Conservation (phyloP, 2,797 vertebrate genomes). For the Poliocrania exsul region DNA sequence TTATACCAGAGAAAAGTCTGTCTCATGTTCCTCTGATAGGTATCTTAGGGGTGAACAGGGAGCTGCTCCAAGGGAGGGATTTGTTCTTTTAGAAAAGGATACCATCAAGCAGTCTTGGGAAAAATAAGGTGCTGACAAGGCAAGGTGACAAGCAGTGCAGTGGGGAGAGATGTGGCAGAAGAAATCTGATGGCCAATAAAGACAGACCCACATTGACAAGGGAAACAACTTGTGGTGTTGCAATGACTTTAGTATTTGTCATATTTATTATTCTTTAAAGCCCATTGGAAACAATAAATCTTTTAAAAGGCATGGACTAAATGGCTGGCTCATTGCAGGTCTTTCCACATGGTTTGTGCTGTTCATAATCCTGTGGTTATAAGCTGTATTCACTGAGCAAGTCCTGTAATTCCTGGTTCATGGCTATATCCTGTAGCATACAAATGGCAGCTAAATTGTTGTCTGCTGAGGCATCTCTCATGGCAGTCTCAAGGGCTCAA, state of each 20-base stretch:
- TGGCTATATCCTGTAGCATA: background rate
- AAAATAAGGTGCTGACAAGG: background rate
- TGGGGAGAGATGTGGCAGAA: background rate
- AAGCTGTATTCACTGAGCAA: background rate
- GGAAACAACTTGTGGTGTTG: background rate
- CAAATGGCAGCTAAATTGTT: background rate
- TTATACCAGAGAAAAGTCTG: background rate
- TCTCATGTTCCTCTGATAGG: background rate
- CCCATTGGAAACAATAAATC: background rate
- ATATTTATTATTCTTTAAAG: background rate
- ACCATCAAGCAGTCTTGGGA: background rate
- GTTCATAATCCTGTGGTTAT: constrained; percentile 18
- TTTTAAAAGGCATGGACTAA: background rate
- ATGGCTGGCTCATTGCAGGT: background rate
- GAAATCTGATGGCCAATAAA: background rate
- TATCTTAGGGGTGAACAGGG: background rate
- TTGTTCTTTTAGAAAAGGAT: background rate
- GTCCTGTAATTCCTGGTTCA: background rate
- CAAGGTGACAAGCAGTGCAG: background rate
- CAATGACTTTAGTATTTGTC: background rate
- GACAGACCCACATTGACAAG: background rate
- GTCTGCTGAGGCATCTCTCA: background rate
- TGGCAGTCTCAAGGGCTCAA: background rate
- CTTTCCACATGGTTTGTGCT: background rate
- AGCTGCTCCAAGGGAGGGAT: background rate